Conservation (phyloP, 2,888 invertebrate species). For the Tipula confusa region DNA sequence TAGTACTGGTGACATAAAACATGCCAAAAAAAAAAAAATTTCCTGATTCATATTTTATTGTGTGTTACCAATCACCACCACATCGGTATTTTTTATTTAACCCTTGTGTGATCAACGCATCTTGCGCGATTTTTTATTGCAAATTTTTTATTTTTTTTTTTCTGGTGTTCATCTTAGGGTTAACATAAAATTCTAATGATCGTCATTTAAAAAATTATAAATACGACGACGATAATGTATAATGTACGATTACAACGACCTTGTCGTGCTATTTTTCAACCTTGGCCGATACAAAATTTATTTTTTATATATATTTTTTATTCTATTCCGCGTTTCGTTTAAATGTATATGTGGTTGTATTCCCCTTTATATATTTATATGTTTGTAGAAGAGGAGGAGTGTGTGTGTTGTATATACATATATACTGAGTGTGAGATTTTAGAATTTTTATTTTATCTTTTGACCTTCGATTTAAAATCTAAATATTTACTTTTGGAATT, state of each 20-base stretch:
- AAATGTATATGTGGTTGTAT: neutral
- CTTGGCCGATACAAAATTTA: constrained; percentile 40
- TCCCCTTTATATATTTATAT: neutral
- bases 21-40: constrained; percentile 27
- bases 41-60: constrained; percentile 1
- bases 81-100: neutral
- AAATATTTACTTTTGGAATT: constrained; percentile 25
- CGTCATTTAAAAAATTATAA: neutral
- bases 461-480: constrained; percentile 14
- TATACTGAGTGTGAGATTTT: neutral
- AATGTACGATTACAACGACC: constrained; percentile 40
- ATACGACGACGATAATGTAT: neutral
- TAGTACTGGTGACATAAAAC: constrained; percentile 25
- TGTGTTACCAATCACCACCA: constrained; percentile 27
- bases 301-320: neutral
- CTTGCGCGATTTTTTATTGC: neutral
- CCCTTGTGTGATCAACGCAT: neutral
- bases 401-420: neutral
- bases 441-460: constrained; percentile 5
- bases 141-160: too few relatives aligned
- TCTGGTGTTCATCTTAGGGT: neutral
- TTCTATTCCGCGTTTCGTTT: constrained; percentile 15
- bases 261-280: constrained; percentile 51
- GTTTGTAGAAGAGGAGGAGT: neutral
- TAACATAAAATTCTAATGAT: constrained; percentile 7